Percentiles rank a stretch among this genome's conserved stretches.
Conservation (phyloP, 2,113 vertebrate genomes). For the Gorsachius goisagi region DNA sequence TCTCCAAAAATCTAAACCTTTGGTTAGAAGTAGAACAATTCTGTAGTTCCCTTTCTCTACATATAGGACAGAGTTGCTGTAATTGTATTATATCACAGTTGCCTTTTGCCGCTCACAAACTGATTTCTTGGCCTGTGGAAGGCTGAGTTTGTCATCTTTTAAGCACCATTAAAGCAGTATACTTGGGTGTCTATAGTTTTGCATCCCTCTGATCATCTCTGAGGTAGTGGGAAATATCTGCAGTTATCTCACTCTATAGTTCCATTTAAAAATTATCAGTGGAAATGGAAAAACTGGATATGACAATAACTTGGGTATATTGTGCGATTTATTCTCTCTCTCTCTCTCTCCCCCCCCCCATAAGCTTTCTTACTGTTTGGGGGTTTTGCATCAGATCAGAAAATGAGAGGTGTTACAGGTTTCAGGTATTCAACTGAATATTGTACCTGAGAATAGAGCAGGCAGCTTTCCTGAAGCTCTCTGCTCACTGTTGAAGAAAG, state of each 20-base stretch:
- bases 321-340: too few species aligned
- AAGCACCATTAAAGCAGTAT: background rate
- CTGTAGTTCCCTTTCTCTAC: background rate
- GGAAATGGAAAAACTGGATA: background rate
- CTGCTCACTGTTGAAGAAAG: background rate
- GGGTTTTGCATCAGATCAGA: background rate
- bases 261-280: background rate
- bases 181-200: background rate
- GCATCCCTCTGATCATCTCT: background rate
- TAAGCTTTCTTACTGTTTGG: background rate
- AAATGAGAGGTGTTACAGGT: background rate
- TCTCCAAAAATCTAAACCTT: background rate
- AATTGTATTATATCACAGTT: background rate
- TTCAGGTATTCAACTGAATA: background rate
- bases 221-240: background rate
- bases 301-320: accelerated
- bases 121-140: background rate
- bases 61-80: background rate
- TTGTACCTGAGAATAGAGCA: background rate
- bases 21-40: background rate
- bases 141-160: background rate
- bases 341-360: too few species aligned
- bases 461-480: background rate
- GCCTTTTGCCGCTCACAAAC: background rate
- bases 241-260: background rate